Conservation (phyloP, 1,140 invertebrate species). For the Galendromus occidentalis region DNA sequence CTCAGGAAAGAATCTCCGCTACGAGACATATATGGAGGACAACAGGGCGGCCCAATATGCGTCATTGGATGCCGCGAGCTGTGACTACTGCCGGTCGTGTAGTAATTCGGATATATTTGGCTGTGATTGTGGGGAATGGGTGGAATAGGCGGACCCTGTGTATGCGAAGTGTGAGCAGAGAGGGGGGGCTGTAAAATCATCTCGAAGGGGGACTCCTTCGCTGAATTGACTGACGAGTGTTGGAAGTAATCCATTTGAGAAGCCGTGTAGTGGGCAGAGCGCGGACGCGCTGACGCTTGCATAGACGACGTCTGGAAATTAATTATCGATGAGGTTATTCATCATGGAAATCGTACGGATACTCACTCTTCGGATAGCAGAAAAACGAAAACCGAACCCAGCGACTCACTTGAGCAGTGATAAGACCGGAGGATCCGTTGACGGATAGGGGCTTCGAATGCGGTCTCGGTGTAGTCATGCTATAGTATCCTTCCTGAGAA, state of each 20-base stretch:
- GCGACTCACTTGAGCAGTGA: slow-evolving; percentile 18
- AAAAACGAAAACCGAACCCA: neutral
- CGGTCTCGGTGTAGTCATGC: slow-evolving; percentile 7
- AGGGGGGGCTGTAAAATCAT: neutral
- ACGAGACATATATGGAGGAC: slow-evolving; percentile 19
- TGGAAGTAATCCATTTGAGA: slow-evolving; percentile 16
- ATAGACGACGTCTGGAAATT: neutral
- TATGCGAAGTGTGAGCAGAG: neutral
- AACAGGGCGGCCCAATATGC: slow-evolving; percentile 14
- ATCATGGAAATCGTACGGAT: neutral
- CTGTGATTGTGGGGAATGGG: neutral
- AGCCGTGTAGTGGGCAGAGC: slow-evolving; percentile 9
- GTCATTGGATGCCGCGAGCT: slow-evolving; percentile 14
- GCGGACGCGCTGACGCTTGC: slow-evolving; percentile 8
- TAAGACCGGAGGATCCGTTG: slow-evolving; percentile 14
- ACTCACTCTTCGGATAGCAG: neutral
- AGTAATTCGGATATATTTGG: slow-evolving; percentile 14
- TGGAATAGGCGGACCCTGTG: neutral
- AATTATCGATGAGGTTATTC: neutral
- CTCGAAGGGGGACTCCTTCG: neutral
- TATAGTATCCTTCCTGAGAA: neutral
- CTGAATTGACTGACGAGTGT: neutral
- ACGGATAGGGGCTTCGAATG: slow-evolving; percentile 14
- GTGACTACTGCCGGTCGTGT: slow-evolving; percentile 16
- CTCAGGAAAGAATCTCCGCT: slow-evolving; percentile 22